phyloP scores from a whole-genome alignment of 2,113 vertebrate species.

The Nesogale talazaci region DNA sequence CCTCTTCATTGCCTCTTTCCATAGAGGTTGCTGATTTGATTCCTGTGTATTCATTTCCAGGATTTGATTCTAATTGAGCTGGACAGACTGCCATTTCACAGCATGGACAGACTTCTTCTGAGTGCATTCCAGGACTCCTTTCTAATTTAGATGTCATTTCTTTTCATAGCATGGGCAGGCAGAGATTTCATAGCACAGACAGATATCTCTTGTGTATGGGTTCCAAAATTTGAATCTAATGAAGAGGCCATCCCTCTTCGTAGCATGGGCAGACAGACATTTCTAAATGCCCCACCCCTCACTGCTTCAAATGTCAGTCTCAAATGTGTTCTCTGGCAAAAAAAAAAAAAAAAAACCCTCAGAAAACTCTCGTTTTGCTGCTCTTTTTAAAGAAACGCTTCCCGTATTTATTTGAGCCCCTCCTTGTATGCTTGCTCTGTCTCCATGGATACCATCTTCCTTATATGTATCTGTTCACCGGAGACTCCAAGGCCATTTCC shows the following conservation, averaged over 20 bases:
- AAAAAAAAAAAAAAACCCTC: background rate
- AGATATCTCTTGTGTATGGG: constrained; percentile 7
- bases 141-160: constrained; percentile 56
- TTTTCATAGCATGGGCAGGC: background rate
- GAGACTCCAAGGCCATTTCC: background rate
- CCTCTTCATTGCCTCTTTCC: no score
- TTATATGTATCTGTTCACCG: background rate
- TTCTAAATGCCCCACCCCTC: constrained; percentile 39
- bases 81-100: no score
- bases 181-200: constrained; percentile 35
- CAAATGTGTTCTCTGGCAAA: background rate
- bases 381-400: constrained; percentile 14
- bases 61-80: no score
- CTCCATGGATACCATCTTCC: background rate
- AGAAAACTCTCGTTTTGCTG: background rate
- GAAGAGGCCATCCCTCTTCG: no score
- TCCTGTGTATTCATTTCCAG: no score
- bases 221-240: no score
- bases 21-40: no score
- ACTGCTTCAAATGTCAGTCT: constrained; percentile 13
- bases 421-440: background rate
- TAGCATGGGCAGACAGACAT: background rate
- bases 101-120: no score
- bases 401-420: background rate
- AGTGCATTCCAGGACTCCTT: constrained; percentile 42